These are phyloP conservation scores for Arvicanthis niloticus DNA, from an alignment of 2,113 vertebrate genomes.

Conservation along the genomic window DNA sequence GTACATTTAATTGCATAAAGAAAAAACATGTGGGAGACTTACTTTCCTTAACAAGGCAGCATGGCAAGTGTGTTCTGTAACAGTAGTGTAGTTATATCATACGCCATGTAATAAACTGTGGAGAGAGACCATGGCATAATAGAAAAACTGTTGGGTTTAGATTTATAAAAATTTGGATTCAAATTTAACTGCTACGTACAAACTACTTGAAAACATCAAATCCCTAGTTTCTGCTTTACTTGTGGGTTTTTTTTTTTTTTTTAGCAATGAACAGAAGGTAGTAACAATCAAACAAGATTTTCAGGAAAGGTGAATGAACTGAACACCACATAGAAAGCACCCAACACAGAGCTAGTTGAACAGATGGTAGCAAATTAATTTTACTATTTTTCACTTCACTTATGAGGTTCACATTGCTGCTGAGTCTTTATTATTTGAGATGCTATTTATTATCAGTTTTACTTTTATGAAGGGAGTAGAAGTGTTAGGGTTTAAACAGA, in stretches of 20 bases:
- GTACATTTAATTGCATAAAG: background rate
- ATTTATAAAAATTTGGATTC: slow-evolving; percentile 20
- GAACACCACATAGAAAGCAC: background rate
- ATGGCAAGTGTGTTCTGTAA: background rate
- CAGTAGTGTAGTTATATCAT: background rate
- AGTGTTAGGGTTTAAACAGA: background rate
- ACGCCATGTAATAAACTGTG: background rate
- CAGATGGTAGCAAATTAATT: background rate
- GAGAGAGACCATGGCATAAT: background rate
- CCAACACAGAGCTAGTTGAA: background rate
- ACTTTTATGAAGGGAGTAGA: slow-evolving; percentile 48
- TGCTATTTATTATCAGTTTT: slow-evolving; percentile 7
- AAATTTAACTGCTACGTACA: background rate
- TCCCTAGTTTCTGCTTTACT: background rate
- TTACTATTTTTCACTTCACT: slow-evolving; percentile 6
- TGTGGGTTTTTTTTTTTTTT: background rate
- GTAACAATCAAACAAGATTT: background rate
- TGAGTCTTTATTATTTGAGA: background rate
- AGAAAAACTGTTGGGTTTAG: background rate
- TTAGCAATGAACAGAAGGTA: background rate
- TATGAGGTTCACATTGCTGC: background rate
- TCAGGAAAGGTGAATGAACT: background rate
- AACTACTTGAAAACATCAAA: background rate
- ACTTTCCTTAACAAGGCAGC: background rate
- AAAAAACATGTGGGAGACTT: background rate